These are phyloP conservation scores for Pseudopipra pipra DNA, from an alignment of 2,113 vertebrate genomes.

Conservation along the genomic window DNA sequence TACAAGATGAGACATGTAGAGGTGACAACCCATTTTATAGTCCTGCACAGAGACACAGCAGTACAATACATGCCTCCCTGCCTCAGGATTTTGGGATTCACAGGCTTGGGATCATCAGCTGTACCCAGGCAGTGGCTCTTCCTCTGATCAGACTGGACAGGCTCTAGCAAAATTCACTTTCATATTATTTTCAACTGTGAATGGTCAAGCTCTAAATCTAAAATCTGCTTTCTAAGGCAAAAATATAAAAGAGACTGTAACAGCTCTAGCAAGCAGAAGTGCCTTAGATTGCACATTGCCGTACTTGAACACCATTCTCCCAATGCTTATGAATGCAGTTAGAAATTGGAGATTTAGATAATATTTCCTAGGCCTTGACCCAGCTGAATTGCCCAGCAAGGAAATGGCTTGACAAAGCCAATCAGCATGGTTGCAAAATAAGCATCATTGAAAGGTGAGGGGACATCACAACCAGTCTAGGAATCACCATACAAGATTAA, in stretches of 20 bases:
- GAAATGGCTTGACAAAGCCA: background rate
- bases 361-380: background rate
- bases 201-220: background rate
- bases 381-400: accelerated
- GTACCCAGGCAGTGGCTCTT: background rate
- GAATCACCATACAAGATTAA: background rate
- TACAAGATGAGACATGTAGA: background rate
- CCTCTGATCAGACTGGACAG: too few species aligned
- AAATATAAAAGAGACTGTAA: background rate
- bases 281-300: background rate
- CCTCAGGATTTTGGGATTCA: background rate
- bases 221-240: background rate
- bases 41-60: background rate
- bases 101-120: background rate
- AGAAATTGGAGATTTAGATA: background rate
- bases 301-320: background rate
- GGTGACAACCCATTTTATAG: background rate
- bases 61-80: background rate
- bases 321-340: too few species aligned
- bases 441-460: background rate
- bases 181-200: background rate
- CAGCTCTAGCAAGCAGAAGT: background rate
- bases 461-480: background rate
- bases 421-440: background rate
- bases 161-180: background rate